phyloP scores from a whole-genome alignment of 2,113 vertebrate species.

The Alosa alosa region DNA sequence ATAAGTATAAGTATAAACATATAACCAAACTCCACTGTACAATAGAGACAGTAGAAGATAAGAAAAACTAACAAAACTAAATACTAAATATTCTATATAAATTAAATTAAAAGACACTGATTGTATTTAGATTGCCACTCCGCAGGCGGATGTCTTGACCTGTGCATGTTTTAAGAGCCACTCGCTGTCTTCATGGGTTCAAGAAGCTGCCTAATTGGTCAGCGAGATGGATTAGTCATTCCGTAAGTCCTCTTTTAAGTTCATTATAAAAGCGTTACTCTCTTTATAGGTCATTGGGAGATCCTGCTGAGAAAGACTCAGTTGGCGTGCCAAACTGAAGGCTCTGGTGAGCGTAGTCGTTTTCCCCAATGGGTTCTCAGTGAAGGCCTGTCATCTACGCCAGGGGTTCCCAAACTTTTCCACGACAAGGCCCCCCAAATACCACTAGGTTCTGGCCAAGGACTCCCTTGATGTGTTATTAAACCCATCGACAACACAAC shows the following conservation, averaged over 20 bases:
- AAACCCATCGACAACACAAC: too few species aligned
- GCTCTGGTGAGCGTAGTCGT: too few species aligned
- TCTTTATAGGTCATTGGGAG: background rate
- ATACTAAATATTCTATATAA: too few species aligned
- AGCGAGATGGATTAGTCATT: background rate
- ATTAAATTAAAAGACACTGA: background rate
- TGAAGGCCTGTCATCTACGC: background rate
- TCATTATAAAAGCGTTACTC: background rate
- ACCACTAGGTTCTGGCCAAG: too few species aligned
- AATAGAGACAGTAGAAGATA: too few species aligned
- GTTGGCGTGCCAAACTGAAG: background rate
- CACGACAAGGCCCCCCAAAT: too few species aligned
- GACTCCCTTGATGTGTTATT: too few species aligned
- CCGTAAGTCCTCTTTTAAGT: background rate
- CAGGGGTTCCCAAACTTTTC: too few species aligned
- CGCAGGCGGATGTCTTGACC: background rate
- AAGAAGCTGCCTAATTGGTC: slow-evolving; percentile 23
- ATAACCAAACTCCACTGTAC: too few species aligned
- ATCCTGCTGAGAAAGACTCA: background rate
- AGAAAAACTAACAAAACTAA: too few species aligned
- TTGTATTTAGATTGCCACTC: slow-evolving; percentile 19
- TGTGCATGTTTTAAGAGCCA: background rate
- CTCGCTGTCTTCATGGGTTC: background rate
- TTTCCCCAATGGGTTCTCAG: background rate
- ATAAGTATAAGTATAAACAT: too few species aligned